Evolutionary conservation across 1,140 invertebrate species (phyloP).

Genomic region (Drosophila grimshawi): DNA sequence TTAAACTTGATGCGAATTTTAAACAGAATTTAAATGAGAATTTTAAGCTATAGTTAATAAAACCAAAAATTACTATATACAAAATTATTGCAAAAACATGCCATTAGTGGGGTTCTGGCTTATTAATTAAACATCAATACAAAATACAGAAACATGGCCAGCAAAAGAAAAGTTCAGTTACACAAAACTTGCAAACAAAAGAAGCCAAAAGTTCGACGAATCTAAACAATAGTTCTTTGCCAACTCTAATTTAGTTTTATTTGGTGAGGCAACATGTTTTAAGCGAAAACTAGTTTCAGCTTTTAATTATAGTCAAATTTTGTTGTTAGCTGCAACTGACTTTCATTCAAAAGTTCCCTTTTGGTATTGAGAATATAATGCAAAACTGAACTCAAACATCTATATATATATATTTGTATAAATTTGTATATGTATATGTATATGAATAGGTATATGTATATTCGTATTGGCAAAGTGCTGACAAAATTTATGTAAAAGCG

Average conservation of each 20-base stretch:
- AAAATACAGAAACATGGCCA: not conserved
- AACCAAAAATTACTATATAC: no score
- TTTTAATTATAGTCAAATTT: slow-evolving; percentile 70
- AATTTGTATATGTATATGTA: slow-evolving; percentile 20
- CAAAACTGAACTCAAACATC: not conserved
- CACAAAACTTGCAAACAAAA: slow-evolving; percentile 52
- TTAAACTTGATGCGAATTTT: not conserved
- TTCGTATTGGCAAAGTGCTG: slow-evolving; percentile 57
- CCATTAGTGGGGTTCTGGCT: not conserved
- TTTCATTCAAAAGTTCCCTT: slow-evolving; percentile 42
- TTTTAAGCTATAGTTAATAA: not conserved
- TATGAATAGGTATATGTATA: slow-evolving; percentile 1
- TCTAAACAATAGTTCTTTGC: slow-evolving; percentile 50
- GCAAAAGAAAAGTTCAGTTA: not conserved
- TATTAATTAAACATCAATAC: slow-evolving; percentile 2
- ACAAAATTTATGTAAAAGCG: slow-evolving; percentile 71
- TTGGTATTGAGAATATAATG: slow-evolving; percentile 28
- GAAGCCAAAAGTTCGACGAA: slow-evolving; percentile 33
- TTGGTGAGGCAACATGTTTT: slow-evolving; percentile 31
- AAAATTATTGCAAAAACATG: not conserved
- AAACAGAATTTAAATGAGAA: not conserved
- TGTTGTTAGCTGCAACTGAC: slow-evolving; percentile 44
- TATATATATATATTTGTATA: not conserved
- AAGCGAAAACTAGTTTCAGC: slow-evolving; percentile 45
- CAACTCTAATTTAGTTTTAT: slow-evolving; percentile 33